Percentiles rank a stretch among this genome's conserved stretches.
Conservation (phyloP, 2,113 vertebrate species). For the Triplophysa rosa region DNA sequence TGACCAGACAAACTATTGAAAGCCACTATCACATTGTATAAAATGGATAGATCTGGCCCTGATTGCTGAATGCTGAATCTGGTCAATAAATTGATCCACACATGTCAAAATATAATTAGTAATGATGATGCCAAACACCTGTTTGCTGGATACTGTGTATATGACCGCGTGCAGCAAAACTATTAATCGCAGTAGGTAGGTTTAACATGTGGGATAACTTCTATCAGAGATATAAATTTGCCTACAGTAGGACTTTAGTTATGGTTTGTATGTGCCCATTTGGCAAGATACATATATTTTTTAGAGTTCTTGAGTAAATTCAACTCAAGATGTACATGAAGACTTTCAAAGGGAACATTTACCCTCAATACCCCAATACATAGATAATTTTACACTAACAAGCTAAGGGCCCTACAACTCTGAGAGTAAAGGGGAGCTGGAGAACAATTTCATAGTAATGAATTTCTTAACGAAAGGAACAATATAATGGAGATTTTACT, state of each 20-base stretch:
- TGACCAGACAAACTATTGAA: too few relatives aligned
- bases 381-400: constrained; percentile 24
- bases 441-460: constrained; percentile 29
- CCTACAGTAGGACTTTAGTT: too few relatives aligned
- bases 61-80: too few relatives aligned
- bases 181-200: too few relatives aligned
- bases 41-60: neutral
- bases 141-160: neutral
- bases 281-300: too few relatives aligned
- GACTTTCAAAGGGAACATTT: constrained; percentile 9
- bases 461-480: constrained; percentile 13
- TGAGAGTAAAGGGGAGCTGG: neutral
- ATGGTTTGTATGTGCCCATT: too few relatives aligned
- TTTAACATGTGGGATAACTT: too few relatives aligned
- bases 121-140: too few relatives aligned
- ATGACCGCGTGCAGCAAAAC: too few relatives aligned
- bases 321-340: neutral
- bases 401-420: constrained; percentile 3
- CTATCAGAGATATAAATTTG: too few relatives aligned
- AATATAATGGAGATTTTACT: constrained; percentile 19
- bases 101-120: too few relatives aligned
- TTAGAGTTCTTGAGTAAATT: neutral
- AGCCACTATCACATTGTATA: constrained; percentile 6
- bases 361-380: neutral
- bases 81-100: too few relatives aligned